Base-by-base conservation (phyloP, 2,888 invertebrate genomes). In the Aspidiotus rigidus region DNA sequence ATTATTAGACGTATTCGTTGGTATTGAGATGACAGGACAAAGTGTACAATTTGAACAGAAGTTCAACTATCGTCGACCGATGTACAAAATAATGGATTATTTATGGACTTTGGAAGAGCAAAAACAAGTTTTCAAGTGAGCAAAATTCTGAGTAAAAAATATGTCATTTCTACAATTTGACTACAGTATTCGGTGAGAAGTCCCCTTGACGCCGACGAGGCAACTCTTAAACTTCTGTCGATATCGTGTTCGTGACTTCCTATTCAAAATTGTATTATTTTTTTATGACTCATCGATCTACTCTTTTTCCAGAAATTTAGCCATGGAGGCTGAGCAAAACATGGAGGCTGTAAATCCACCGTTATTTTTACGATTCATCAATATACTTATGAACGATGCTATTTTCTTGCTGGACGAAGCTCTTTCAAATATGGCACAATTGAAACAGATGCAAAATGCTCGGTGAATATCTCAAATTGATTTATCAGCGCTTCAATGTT, bases 1-100 rank as follows among this genome's bases (percentile, higher is more conserved):
- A 76, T 80, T 97, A 41, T 79, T 96, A 69, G 86, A 92, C 76
- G 94, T 97, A 9, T 97, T 96, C 78, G 95, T 97, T n/a, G 90
- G 91, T 73, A 97, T 97, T 72, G 96, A 97, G 81, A 92, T 95
- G 91, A 95, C 95, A 0, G 96, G 96, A 0, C 92, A 95, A 77
- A 91, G 89, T 76, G 95, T 96, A 17, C 89, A 92, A 75, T 96
- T 96, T 77, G 96, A 96, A 77, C 93, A 96, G 78, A 97, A 96
- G 80, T 97, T 97, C 78, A 93, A 94, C 79, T 97, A 97, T 77
- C 84, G 96, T 28, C 84, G 93, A 55, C 96, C 96, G 2, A 96
- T 97, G 94, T 96, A 97, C 77, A 83, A 86, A 53, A 88, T 94
- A 1, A 89, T 97, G 86, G 89, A 93, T 77, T 94, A 90, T 79